A percentile compares a stretch with the other conserved stretches of the same genome.
Evolutionary conservation across 1,140 invertebrate genomes (phyloP).

Genomic region (Muscidifurax raptorellus): DNA sequence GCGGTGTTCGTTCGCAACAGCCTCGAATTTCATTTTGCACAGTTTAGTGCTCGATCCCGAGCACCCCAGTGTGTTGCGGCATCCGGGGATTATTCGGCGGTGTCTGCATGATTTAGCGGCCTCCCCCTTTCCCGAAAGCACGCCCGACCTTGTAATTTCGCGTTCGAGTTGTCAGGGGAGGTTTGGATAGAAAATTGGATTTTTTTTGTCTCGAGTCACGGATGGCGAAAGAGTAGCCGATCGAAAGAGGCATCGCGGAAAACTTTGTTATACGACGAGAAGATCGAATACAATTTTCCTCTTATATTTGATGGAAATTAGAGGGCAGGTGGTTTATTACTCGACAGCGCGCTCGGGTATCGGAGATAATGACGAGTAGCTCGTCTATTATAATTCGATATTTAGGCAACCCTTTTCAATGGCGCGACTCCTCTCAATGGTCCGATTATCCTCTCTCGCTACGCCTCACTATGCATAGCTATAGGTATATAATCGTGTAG

Average conservation of each 20-base stretch:
- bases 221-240: too few species aligned
- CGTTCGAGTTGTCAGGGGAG: background rate
- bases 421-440: background rate
- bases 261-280: background rate
- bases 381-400: background rate
- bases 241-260: too few species aligned
- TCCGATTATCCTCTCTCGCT: too few species aligned
- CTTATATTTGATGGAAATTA: background rate
- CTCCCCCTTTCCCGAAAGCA: background rate
- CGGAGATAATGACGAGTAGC: background rate
- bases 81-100: conserved; percentile 26
- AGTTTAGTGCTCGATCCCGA: background rate
- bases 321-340: too few species aligned
- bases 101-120: conserved; percentile 29
- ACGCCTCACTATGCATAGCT: too few species aligned
- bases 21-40: conserved; percentile 40
- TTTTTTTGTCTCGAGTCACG: background rate
- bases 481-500: background rate
- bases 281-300: background rate
- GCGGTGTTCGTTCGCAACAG: background rate
- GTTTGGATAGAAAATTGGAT: conserved; percentile 21
- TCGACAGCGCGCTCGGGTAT: background rate
- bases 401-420: background rate
- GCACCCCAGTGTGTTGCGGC: background rate
- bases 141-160: conserved; percentile 26